Evolutionary conservation across 2,888 invertebrate genomes (phyloP).

Genomic region (Crossocerus cetratus): DNA sequence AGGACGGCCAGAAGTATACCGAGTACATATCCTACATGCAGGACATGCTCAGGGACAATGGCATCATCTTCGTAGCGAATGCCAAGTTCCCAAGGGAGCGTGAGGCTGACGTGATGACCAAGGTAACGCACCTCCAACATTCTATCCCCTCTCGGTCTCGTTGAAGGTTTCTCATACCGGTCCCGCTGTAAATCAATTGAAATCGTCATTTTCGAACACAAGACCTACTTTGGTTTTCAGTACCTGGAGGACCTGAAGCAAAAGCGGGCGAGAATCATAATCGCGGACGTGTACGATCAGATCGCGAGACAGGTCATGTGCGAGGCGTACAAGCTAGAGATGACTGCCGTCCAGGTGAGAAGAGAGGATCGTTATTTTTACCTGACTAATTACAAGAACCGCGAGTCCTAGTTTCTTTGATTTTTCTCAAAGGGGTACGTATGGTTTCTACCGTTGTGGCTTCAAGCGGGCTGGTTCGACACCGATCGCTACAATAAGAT

Average conservation of each 20-base stretch:
- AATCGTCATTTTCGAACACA: neutral
- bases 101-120: conserved; percentile 79
- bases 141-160: neutral
- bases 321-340: conserved; percentile 85
- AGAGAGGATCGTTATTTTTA: neutral
- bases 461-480: conserved; percentile 82
- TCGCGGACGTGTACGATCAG: conserved; percentile 87
- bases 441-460: conserved; percentile 91
- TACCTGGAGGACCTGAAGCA: conserved; percentile 82
- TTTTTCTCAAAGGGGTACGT: conserved; percentile 82
- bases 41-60: conserved; percentile 81
- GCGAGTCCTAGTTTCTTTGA: conserved; percentile 3
- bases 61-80: conserved; percentile 83
- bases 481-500: conserved; percentile 78
- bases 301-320: conserved; percentile 88
- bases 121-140: conserved; percentile 74
- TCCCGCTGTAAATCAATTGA: neutral
- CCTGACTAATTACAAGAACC: neutral
- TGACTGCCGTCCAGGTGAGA: conserved; percentile 80
- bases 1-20: conserved; percentile 88
- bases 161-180: neutral
- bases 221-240: conserved; percentile 72
- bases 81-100: conserved; percentile 83
- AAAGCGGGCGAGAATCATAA: conserved; percentile 86
- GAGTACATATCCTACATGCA: conserved; percentile 87